Conservation (phyloP, 2,797 vertebrate species). For the Tragelaphus eurycerus region DNA sequence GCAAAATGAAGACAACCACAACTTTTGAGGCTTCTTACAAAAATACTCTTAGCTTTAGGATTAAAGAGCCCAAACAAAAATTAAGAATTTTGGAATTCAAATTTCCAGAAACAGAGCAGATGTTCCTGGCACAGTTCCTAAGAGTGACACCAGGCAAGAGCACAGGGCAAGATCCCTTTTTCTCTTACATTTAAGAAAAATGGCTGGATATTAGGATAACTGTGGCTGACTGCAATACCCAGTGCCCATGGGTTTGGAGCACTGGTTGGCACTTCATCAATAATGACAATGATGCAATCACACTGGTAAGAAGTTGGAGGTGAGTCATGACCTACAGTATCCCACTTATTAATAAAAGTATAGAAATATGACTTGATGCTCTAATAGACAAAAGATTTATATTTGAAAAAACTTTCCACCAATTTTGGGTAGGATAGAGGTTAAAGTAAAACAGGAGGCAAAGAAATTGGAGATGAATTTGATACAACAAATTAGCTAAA, state of each 20-base stretch:
- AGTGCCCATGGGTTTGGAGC: neutral
- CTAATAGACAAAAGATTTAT: neutral
- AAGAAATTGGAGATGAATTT: neutral
- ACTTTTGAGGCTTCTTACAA: neutral
- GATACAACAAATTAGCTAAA: neutral
- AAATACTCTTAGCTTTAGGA: neutral
- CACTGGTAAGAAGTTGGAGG: neutral
- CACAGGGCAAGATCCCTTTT: neutral
- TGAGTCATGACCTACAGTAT: neutral
- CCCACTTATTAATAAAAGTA: conserved; percentile 28
- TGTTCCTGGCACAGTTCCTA: neutral
- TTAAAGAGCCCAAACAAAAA: neutral
- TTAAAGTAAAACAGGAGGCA: neutral
- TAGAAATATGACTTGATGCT: neutral
- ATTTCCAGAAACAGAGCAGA: neutral
- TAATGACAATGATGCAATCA: neutral
- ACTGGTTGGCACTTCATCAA: neutral
- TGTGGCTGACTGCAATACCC: neutral
- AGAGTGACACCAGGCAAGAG: neutral
- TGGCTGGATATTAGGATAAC: neutral
- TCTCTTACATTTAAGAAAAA: neutral
- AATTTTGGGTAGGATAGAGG: neutral
- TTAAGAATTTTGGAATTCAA: neutral
- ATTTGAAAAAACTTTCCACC: neutral
- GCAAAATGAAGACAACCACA: neutral